These are phyloP conservation scores for Amphilophus citrinellus DNA, from an alignment of 2,113 vertebrate species.

Conservation along the genomic window DNA sequence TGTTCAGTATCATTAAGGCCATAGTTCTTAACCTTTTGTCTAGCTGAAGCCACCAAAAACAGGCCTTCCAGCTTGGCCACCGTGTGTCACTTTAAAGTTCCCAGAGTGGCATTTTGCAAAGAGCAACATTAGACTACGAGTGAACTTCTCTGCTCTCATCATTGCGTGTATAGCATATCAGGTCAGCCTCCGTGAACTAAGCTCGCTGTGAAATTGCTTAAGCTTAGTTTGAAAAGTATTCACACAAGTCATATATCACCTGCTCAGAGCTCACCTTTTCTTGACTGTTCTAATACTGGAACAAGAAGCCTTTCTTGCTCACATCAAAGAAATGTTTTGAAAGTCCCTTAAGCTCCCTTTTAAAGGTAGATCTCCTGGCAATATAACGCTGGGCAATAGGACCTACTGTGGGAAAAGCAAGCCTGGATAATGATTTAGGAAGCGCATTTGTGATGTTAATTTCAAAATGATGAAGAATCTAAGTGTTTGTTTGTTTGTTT, in stretches of 20 bases:
- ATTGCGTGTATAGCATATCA: slow-evolving; percentile 53
- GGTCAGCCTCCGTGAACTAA: slow-evolving; percentile 51
- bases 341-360: slow-evolving; percentile 77
- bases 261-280: slow-evolving; percentile 78
- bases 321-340: slow-evolving; percentile 80
- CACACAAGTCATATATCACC: slow-evolving; percentile 77
- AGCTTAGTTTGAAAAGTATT: slow-evolving; percentile 74
- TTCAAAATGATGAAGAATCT: slow-evolving; percentile 16
- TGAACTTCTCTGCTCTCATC: slow-evolving; percentile 50
- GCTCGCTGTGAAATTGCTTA: slow-evolving; percentile 77
- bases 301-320: slow-evolving; percentile 73
- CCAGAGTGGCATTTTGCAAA: slow-evolving; percentile 22
- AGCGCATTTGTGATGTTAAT: slow-evolving; percentile 30
- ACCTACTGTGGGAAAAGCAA: slow-evolving; percentile 77
- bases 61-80: background rate
- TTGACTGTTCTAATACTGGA: slow-evolving; percentile 65
- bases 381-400: slow-evolving; percentile 53
- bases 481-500: background rate
- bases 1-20: background rate
- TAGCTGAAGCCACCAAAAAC: background rate
- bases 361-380: slow-evolving; percentile 73
- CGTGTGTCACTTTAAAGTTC: slow-evolving; percentile 2
- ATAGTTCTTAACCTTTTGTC: background rate
- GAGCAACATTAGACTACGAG: slow-evolving; percentile 37
- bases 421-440: slow-evolving; percentile 53